phyloP scores from a whole-genome alignment of 1,140 invertebrate genomes.

The Nasonia giraulti region DNA sequence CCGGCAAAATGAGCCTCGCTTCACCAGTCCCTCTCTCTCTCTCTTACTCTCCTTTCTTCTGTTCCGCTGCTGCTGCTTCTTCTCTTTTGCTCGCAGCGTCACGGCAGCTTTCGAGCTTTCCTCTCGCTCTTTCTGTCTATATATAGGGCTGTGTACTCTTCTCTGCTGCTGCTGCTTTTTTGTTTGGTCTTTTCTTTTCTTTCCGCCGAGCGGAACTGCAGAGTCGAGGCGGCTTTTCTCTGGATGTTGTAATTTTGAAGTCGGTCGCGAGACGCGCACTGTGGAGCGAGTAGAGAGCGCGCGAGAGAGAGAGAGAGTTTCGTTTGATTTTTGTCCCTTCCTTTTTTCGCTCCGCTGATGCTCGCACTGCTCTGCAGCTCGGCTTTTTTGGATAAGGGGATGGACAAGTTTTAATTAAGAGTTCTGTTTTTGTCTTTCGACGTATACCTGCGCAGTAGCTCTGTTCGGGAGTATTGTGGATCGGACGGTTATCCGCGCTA shows the following conservation, averaged over 20 bases:
- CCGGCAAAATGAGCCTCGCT: constrained; percentile 50
- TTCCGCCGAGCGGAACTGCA: not conserved
- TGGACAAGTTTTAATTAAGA: not conserved
- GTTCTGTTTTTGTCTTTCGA: not conserved
- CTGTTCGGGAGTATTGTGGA: too few relatives aligned
- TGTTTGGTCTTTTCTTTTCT: constrained; percentile 11
- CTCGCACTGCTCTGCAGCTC: not conserved
- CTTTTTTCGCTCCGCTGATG: not conserved
- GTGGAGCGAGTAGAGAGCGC: not conserved
- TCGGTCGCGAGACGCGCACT: constrained; percentile 13
- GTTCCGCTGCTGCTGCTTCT: constrained; percentile 3
- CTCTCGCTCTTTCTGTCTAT: constrained; percentile 2
- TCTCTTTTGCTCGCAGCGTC: not conserved
- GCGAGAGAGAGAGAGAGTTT: constrained; percentile 33
- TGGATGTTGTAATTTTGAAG: constrained; percentile 42
- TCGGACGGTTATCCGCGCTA: too few relatives aligned
- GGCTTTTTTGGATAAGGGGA: too few relatives aligned
- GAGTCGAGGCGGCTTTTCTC: constrained; percentile 14
- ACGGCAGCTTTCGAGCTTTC: not conserved
- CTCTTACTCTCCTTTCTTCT: constrained; percentile 11
- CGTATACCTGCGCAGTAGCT: not conserved
- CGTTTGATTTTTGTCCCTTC: constrained; percentile 15
- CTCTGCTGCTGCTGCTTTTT: constrained; percentile 16
- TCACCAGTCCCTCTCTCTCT: not conserved
- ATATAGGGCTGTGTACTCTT: not conserved